Evolutionary conservation across 2,888 invertebrate species (phyloP).

Genomic region (Cerceris ruficornis): DNA sequence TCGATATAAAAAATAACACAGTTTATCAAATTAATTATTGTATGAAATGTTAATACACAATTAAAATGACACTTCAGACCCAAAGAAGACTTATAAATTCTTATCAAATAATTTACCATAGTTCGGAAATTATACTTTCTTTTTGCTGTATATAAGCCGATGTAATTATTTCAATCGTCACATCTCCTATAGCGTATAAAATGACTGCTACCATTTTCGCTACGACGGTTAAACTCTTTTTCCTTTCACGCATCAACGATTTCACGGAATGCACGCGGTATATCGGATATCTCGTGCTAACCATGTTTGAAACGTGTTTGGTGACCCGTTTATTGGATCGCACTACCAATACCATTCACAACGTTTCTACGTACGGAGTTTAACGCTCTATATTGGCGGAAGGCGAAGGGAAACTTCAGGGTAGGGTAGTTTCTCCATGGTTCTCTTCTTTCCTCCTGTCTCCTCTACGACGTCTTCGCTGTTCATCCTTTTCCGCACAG

Average conservation of each 20-base stretch:
- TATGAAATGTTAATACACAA: too few relatives aligned
- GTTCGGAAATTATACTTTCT: not conserved
- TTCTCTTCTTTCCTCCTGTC: constrained; percentile 4
- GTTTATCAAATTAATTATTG: too few relatives aligned
- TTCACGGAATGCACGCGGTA: constrained; percentile 59
- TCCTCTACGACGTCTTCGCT: constrained; percentile 2
- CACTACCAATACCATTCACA: constrained; percentile 26
- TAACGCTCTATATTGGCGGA: constrained; percentile 36
- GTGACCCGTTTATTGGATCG: constrained; percentile 41
- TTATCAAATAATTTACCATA: too few relatives aligned
- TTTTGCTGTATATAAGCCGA: not conserved
- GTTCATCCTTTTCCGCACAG: constrained; percentile 38
- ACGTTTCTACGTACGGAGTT: constrained; percentile 46
- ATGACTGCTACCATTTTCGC: not conserved
- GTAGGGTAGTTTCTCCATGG: constrained; percentile 11
- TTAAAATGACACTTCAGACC: too few relatives aligned
- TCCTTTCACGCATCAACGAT: constrained; percentile 54
- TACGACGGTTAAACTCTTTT: constrained; percentile 14
- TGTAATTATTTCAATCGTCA: too few relatives aligned
- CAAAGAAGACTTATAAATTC: too few relatives aligned
- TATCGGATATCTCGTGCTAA: constrained; percentile 23
- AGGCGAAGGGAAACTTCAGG: constrained; percentile 17
- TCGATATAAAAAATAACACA: too few relatives aligned
- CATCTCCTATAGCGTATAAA: not conserved
- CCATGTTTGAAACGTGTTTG: constrained; percentile 34